Conservation (phyloP, 2,797 vertebrate genomes). For the Tokudaia muenninki region DNA sequence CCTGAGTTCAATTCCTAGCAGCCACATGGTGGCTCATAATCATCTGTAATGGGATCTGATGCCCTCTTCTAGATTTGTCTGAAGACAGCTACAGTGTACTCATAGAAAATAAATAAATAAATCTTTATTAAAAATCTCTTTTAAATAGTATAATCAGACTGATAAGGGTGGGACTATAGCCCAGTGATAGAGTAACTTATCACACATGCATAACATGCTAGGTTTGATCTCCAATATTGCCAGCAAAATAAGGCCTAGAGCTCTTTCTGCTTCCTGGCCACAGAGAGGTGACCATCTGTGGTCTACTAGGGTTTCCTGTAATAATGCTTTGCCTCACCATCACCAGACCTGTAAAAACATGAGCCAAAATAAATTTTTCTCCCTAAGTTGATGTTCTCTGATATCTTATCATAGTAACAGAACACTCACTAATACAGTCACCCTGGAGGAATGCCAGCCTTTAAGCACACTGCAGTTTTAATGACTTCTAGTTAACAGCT, state of each 20-base stretch:
- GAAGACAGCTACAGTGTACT: too few species aligned
- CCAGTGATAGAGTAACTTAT: not conserved
- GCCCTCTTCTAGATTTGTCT: too few species aligned
- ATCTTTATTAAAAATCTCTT: constrained; percentile 17
- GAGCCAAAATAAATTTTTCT: not conserved
- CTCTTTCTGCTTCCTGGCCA: not conserved
- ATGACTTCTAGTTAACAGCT: not conserved
- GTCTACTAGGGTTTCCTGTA: not conserved
- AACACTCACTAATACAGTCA: not conserved
- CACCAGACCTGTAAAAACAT: not conserved
- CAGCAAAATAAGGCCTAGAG: not conserved
- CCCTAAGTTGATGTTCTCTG: not conserved
- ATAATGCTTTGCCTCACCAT: not conserved
- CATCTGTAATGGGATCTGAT: too few species aligned
- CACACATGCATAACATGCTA: not conserved
- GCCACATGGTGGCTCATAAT: too few species aligned
- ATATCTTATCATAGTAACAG: not conserved
- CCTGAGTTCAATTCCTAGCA: too few species aligned
- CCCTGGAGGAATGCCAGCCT: not conserved
- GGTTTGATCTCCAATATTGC: not conserved
- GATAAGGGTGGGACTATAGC: not conserved
- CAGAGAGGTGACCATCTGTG: not conserved
- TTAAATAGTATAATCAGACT: constrained; percentile 50
- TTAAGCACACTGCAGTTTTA: not conserved
- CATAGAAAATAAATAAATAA: too few species aligned